Base-by-base conservation (phyloP, 2,888 invertebrate genomes). In the Apamea sordens region DNA sequence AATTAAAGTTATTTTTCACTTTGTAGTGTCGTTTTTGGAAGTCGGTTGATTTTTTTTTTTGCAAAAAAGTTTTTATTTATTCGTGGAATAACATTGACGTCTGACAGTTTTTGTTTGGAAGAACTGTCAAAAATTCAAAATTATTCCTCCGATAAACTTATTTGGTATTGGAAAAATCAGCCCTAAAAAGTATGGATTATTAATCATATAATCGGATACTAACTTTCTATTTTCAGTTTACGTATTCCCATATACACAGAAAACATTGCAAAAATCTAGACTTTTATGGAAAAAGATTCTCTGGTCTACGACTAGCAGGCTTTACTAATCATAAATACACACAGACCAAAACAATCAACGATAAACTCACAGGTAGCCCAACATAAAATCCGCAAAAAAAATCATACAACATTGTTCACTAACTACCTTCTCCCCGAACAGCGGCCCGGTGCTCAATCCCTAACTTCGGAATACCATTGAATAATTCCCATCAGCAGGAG, bases 381-480 rank as follows among this genome's bases (percentile, higher is more conserved):
- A 32, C 13, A 70, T 15, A n/a, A 36, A 69, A 69, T n/a, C 36
- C 15, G 21, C 15, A 69, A 73, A 64, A 64, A 73, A 70, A 59
- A 0, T 8, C 75, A 32, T 2, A 59, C 21, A 41, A 70, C 41
- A 81, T 65, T 28, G 81, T 84, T 84, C 72, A 64, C 82, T 77
- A 84, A 78, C 84, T 63, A 73, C 75, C 36, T 36, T 18, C 70
- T 41, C 67, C 41, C 44, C 24, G 61, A 56, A 44, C 71, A 44
- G 50, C 24, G 24, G 41, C 41, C 28, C 32, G 36, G 53, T 65
- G 50, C 70, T 85, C 65, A 81, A 67, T 67, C 73, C 61, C 72
- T 73, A 86, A 84, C 87, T 86, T 86, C 59, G 32, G 67, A 73
- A 81, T 80, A 84, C 78, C 63, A 78, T 84, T 86, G 84, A 86